phyloP scores from a whole-genome alignment of 2,113 vertebrate genomes.

The Arenaria interpres region DNA sequence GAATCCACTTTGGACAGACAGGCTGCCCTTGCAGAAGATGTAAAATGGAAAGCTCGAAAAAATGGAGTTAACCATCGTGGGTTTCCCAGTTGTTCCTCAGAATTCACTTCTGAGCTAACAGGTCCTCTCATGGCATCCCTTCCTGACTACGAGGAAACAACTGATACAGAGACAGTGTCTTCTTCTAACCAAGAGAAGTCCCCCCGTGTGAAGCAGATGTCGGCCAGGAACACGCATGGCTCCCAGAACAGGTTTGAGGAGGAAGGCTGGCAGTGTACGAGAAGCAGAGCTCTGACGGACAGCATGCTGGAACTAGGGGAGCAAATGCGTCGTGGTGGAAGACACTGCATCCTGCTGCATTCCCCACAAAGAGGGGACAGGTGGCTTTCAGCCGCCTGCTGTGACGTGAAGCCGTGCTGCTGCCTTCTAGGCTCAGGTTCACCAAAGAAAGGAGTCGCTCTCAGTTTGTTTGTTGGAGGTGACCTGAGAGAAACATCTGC shows the following conservation, averaged over 20 bases:
- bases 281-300: conserved; percentile 6
- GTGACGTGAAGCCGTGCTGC: not conserved
- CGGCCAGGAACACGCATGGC: not conserved
- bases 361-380: not conserved
- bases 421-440: not conserved
- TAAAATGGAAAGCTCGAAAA: not conserved
- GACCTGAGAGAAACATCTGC: not conserved
- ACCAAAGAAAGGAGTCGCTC: not conserved
- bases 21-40: not conserved
- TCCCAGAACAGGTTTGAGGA: not conserved
- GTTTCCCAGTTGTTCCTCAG: conserved; percentile 3
- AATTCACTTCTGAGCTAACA: conserved; percentile 26
- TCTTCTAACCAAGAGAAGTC: not conserved
- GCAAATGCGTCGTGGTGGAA: not conserved
- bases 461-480: not conserved
- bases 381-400: not conserved
- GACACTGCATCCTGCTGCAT: not conserved
- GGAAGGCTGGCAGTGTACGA: not conserved
- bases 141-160: conserved; percentile 41
- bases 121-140: conserved; percentile 66
- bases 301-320: conserved; percentile 19
- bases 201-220: not conserved
- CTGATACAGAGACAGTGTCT: not conserved
- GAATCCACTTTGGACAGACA: not conserved
- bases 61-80: not conserved